phyloP scores from a whole-genome alignment of 2,113 vertebrate species.

The Blennius ocellaris region DNA sequence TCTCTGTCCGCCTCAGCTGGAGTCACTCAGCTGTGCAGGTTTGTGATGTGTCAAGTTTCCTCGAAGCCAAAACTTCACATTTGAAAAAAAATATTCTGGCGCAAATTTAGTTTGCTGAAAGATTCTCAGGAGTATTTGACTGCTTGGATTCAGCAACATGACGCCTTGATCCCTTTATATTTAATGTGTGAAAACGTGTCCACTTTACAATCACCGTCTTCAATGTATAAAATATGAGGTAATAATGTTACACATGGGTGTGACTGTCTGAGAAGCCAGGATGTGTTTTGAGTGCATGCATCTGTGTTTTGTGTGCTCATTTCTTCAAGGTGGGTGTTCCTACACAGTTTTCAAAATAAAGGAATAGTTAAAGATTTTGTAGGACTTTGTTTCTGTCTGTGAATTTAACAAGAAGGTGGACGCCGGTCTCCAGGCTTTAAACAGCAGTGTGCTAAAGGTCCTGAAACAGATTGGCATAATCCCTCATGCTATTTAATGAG shows the following conservation, averaged over 20 bases:
- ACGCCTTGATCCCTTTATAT: slow-evolving; percentile 74
- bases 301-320: background rate
- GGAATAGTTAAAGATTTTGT: slow-evolving; percentile 8
- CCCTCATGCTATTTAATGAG: background rate
- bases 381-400: background rate
- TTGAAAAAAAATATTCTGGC: slow-evolving; percentile 33
- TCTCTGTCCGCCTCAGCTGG: too few species aligned
- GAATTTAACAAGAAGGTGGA: background rate
- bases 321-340: background rate
- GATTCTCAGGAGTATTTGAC: background rate
- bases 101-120: slow-evolving; percentile 10
- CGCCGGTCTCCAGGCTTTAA: background rate
- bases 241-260: slow-evolving; percentile 64
- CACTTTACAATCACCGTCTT: slow-evolving; percentile 64
- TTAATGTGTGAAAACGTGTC: background rate
- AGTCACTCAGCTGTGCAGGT: too few species aligned
- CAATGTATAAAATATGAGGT: slow-evolving; percentile 77
- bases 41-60: slow-evolving; percentile 6
- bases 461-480: background rate
- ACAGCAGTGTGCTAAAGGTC: background rate
- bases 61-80: slow-evolving; percentile 9
- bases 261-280: slow-evolving; percentile 53
- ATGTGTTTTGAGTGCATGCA: slow-evolving; percentile 36
- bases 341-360: background rate
- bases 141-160: slow-evolving; percentile 31